Evolutionary conservation across 2,113 vertebrate species (phyloP).

Genomic region (Myrmecobius fasciatus): DNA sequence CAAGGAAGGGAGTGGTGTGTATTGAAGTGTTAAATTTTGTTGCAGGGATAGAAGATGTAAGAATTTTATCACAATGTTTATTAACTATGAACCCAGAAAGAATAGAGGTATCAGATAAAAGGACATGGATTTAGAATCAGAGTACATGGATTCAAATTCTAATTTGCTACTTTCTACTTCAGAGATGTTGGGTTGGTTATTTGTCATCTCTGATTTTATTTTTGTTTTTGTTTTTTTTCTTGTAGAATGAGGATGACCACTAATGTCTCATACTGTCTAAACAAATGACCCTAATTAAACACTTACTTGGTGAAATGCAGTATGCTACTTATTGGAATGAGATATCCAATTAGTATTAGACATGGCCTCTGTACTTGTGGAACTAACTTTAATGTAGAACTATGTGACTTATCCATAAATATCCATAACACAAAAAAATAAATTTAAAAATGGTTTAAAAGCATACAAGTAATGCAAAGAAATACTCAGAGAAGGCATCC

Average conservation of each 20-base stretch:
- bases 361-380: background rate
- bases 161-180: background rate
- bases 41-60: background rate
- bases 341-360: background rate
- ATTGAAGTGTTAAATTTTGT: background rate
- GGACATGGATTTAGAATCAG: background rate
- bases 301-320: background rate
- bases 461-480: background rate
- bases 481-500: background rate
- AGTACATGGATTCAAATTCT: background rate
- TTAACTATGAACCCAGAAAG: background rate
- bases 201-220: background rate
- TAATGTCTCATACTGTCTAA: background rate
- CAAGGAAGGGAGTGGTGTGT: background rate
- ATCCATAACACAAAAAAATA: background rate
- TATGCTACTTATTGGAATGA: background rate
- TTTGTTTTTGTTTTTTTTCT: background rate
- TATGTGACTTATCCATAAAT: background rate
- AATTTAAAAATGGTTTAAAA: background rate
- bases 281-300: background rate
- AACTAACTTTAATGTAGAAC: background rate
- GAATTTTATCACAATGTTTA: background rate
- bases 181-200: background rate
- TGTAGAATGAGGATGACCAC: background rate
- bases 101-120: background rate